Evolutionary conservation across 1,140 invertebrate genomes (phyloP).

Genomic region (Brachionus rotundiformis): DNA sequence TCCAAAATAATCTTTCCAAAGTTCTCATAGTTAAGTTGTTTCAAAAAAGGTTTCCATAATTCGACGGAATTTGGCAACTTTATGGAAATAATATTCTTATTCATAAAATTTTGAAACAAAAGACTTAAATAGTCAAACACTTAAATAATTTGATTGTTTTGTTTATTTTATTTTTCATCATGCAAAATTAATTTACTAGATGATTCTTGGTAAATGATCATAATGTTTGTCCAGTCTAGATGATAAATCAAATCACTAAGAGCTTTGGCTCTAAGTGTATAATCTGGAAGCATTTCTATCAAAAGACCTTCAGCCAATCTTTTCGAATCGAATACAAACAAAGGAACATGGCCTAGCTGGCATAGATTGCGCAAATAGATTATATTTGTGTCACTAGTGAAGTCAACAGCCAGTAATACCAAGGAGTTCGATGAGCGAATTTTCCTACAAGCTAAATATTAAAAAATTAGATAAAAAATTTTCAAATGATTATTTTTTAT

Average conservation of each 20-base stretch:
- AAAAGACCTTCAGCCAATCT: not conserved
- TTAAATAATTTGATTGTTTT: not conserved
- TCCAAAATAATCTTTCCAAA: not conserved
- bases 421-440: not conserved
- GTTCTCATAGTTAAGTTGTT: not conserved
- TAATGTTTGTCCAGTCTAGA: not conserved
- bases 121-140: not conserved
- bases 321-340: not conserved
- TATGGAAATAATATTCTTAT: not conserved
- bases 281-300: not conserved
- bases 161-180: too few species aligned
- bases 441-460: not conserved
- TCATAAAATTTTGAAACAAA: not conserved
- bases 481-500: not conserved
- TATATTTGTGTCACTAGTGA: not conserved
- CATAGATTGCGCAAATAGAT: not conserved
- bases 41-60: conserved; percentile 29
- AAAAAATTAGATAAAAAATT: not conserved
- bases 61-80: not conserved
- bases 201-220: not conserved
- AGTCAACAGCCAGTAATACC: not conserved
- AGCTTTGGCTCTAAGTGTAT: not conserved
- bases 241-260: not conserved
- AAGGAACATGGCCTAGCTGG: not conserved
- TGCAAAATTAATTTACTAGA: too few species aligned